These are phyloP conservation scores for Stichodactyla helianthus DNA, from an alignment of 64 coral and sea anemone genomes.

Conservation along the genomic window DNA sequence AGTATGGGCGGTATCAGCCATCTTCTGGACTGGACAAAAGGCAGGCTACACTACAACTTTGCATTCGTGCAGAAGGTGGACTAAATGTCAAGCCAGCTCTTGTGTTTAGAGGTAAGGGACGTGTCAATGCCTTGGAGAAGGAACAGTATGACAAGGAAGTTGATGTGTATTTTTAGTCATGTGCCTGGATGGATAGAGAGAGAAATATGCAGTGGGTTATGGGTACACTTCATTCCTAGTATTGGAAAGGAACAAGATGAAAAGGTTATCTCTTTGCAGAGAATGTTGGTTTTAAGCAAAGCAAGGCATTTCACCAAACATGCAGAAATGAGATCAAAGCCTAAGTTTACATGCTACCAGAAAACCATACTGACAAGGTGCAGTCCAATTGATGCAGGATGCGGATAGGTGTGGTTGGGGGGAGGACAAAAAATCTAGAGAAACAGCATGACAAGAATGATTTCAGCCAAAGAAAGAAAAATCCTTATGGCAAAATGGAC, in stretches of 20 bases:
- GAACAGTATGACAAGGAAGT: constrained; percentile 33
- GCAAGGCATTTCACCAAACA: too few species aligned
- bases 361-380: constrained; percentile 39
- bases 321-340: too few species aligned
- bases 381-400: constrained; percentile 58
- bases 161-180: constrained; percentile 36
- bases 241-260: constrained; percentile 36
- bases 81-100: constrained; percentile 48
- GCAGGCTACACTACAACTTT: constrained; percentile 45
- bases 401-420: constrained; percentile 47
- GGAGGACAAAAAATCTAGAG: constrained; percentile 24
- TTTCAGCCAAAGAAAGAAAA: too few species aligned
- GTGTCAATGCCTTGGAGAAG: constrained; percentile 25
- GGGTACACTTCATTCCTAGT: constrained; percentile 32
- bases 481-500: too few species aligned
- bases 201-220: constrained; percentile 43
- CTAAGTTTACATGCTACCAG: too few species aligned
- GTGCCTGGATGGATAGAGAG: constrained; percentile 41
- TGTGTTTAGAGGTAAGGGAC: constrained; percentile 37
- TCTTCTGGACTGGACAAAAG: constrained; percentile 45
- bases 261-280: constrained; percentile 47
- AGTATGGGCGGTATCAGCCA: constrained; percentile 47
- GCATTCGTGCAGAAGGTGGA: constrained; percentile 45
- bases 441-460: too few species aligned
- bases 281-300: too few species aligned